Evolutionary conservation across 2,113 vertebrate genomes (phyloP).

Genomic region (Pholis gunnellus): DNA sequence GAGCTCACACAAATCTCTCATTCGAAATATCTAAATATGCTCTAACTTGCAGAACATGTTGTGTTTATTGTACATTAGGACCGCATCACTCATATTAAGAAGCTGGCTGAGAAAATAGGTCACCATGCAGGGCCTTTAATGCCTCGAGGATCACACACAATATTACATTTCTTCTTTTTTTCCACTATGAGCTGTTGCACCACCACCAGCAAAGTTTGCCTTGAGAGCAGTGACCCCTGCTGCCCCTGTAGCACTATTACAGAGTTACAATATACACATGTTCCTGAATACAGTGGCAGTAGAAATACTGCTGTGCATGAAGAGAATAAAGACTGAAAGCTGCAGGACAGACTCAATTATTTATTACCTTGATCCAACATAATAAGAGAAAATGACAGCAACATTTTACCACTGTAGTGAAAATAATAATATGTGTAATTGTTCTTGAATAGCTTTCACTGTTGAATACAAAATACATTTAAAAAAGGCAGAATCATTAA

Average conservation of each 20-base stretch:
- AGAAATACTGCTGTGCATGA: background rate
- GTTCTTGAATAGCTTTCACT: background rate
- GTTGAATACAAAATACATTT: background rate
- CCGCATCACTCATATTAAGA: background rate
- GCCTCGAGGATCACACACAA: background rate
- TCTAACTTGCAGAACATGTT: too few relatives aligned
- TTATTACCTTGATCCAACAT: background rate
- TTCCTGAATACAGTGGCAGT: background rate
- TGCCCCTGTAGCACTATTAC: background rate
- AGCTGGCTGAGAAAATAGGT: background rate
- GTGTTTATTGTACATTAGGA: background rate
- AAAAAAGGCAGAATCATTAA: background rate
- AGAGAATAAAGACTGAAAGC: too few relatives aligned
- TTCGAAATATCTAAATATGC: too few relatives aligned
- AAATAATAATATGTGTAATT: background rate
- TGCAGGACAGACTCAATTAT: background rate
- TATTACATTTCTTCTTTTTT: background rate
- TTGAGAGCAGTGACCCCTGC: slow-evolving; percentile 36
- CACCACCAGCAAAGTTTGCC: background rate
- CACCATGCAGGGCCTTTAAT: background rate
- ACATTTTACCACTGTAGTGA: background rate
- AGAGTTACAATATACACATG: background rate
- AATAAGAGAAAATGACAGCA: background rate
- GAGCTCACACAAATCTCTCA: background rate
- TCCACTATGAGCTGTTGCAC: background rate